Percentiles rank a stretch among this genome's conserved stretches.
phyloP scores from a whole-genome alignment of 2,888 invertebrate species.

The Hydriomena furcata region DNA sequence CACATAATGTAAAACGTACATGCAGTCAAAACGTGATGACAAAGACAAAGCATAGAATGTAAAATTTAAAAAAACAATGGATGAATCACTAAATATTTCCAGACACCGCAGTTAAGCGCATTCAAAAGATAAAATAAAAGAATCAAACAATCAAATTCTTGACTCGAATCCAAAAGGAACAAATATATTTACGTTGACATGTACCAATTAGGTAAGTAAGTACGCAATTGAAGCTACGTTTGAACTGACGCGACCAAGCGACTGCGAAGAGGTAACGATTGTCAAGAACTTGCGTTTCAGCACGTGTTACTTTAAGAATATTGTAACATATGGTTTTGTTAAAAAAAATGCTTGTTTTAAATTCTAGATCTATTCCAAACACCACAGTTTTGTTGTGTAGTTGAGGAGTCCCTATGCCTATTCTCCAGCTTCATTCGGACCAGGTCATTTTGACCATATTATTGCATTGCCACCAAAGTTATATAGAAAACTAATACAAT shows the following conservation, averaged over 20 bases:
- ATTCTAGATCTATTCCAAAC: no score
- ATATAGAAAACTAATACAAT: no score
- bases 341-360: no score
- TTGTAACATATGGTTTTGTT: no score
- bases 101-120: conserved; percentile 16
- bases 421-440: no score
- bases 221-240: conserved; percentile 24
- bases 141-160: conserved; percentile 25
- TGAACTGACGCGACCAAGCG: neutral
- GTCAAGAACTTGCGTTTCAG: no score
- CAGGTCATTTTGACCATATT: no score
- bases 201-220: conserved; percentile 39
- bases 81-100: conserved; percentile 15
- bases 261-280: neutral
- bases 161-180: conserved; percentile 22
- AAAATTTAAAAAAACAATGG: conserved; percentile 17
- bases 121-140: conserved; percentile 15
- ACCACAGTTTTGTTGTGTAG: no score
- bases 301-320: no score
- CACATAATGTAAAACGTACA: no score
- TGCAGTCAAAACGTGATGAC: neutral
- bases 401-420: no score
- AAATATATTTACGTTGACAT: conserved; percentile 30
- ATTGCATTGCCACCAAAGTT: no score
- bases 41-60: neutral